Evolutionary conservation across 2,797 vertebrate species (phyloP).

Genomic region (Amphiprion clarkii): DNA sequence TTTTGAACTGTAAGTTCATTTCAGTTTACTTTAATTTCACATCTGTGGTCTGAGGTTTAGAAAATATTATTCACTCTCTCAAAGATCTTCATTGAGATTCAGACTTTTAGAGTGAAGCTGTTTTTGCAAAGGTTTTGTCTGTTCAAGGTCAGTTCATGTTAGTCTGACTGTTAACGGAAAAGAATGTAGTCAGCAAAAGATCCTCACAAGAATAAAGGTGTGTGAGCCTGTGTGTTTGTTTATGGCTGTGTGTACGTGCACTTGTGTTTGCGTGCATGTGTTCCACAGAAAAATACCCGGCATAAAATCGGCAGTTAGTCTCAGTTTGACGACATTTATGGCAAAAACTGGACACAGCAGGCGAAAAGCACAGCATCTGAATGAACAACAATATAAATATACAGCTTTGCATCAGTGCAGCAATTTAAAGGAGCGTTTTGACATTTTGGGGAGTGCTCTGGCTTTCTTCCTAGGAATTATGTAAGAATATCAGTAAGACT

Average conservation of each 20-base stretch:
- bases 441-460: background rate
- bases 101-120: slow-evolving; percentile 4
- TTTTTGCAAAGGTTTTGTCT: background rate
- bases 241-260: background rate
- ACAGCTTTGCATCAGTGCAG: background rate
- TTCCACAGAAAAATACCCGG: too few species aligned
- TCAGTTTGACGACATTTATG: background rate
- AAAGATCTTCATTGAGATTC: slow-evolving; percentile 16
- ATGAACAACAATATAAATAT: background rate
- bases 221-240: background rate
- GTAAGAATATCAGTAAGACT: background rate
- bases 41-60: slow-evolving; percentile 5
- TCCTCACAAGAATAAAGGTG: background rate
- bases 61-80: background rate
- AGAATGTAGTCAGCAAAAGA: background rate
- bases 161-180: background rate
- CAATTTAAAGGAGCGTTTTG: background rate
- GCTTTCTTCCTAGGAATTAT: background rate
- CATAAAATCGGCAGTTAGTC: background rate
- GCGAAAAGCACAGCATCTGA: background rate
- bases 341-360: background rate
- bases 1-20: background rate
- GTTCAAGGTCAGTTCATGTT: slow-evolving; percentile 19
- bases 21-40: slow-evolving; percentile 33
- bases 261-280: background rate